These are phyloP conservation scores for Trachurus trachurus DNA, from an alignment of 2,797 vertebrate genomes.

Conservation along the genomic window DNA sequence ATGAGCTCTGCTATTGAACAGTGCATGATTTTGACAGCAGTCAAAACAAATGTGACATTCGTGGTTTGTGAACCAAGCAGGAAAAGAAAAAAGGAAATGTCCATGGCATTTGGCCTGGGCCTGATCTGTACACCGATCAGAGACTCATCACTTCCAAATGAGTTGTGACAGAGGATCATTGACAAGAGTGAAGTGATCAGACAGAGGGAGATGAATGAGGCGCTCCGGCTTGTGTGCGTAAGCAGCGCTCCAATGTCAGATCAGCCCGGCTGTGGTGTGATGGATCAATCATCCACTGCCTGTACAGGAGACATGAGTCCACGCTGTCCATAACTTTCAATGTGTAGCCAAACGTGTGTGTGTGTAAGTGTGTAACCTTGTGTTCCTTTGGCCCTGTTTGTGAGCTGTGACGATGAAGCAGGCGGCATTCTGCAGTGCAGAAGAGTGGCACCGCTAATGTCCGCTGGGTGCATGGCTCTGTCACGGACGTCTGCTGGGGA, in stretches of 20 bases:
- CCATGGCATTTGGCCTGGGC: conserved; percentile 9
- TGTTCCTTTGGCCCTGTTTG: background rate
- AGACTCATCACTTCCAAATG: conserved; percentile 57
- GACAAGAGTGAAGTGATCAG: conserved; percentile 64
- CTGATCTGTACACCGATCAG: conserved; percentile 38
- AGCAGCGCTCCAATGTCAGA: conserved; percentile 46
- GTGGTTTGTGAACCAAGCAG: conserved; percentile 35
- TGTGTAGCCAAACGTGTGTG: background rate
- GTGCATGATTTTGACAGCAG: conserved; percentile 37
- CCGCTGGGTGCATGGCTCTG: conserved; percentile 11
- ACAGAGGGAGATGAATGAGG: conserved; percentile 67
- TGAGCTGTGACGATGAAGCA: conserved; percentile 16
- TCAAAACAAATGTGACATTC: conserved; percentile 24
- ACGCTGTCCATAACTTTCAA: background rate
- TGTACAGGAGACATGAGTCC: background rate
- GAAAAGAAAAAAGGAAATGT: conserved; percentile 13
- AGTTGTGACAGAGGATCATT: conserved; percentile 66
- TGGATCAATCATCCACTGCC: conserved; percentile 53
- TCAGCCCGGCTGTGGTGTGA: conserved; percentile 41
- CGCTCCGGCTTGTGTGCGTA: conserved; percentile 27
- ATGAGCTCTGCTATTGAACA: background rate
- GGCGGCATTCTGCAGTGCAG: conserved; percentile 18
- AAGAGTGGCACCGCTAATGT: conserved; percentile 5
- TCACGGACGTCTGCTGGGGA: conserved; percentile 4
- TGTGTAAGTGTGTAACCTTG: background rate